Evolutionary conservation across 2,113 vertebrate species (phyloP).

Genomic region (Patagioenas fasciata): DNA sequence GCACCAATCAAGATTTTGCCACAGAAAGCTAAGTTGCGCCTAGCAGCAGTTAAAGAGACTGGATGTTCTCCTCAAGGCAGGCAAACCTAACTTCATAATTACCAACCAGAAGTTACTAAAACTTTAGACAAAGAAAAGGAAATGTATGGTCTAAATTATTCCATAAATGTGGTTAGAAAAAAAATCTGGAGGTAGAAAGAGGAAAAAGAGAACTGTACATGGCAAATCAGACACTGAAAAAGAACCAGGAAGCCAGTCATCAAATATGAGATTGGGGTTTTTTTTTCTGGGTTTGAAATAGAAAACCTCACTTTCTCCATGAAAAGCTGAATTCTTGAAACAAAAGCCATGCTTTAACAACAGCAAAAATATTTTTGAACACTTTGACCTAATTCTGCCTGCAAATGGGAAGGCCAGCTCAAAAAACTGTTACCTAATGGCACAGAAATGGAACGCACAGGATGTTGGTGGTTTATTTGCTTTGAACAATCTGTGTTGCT

Average conservation of each 20-base stretch:
- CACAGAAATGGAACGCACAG: neutral
- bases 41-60: neutral
- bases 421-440: neutral
- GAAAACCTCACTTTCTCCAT: neutral
- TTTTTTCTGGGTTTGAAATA: neutral
- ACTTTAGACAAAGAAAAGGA: neutral
- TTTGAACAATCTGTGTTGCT: neutral
- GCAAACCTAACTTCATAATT: neutral
- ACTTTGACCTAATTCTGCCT: neutral
- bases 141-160: neutral
- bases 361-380: neutral
- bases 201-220: neutral
- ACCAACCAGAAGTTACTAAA: neutral
- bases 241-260: neutral
- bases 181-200: neutral
- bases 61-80: neutral
- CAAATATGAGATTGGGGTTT: accelerated
- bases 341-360: neutral
- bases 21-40: neutral
- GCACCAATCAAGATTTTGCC: neutral
- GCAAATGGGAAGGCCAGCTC: neutral
- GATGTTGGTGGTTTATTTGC: neutral
- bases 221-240: neutral
- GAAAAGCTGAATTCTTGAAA: neutral
- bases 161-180: neutral